phyloP scores from a whole-genome alignment of 2,113 vertebrate genomes.

The Trogon surrucura region DNA sequence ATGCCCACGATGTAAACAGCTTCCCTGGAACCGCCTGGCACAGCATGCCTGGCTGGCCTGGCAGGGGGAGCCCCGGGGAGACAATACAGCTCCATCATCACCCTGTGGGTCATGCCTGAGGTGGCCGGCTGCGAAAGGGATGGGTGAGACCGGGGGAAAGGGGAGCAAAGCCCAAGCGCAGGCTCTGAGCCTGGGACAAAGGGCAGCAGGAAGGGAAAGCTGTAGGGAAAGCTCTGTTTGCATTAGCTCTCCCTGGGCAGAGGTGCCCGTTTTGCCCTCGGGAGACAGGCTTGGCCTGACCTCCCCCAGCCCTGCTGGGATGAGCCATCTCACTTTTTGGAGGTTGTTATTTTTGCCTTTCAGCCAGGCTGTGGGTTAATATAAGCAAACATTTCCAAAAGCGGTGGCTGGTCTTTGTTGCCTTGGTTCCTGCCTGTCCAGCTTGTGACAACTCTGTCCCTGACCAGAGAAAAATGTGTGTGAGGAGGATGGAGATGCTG shows the following conservation, averaged over 20 bases:
- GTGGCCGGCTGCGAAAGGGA: not conserved
- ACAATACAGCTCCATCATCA: not conserved
- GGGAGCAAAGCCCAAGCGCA: not conserved
- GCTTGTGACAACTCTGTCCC: not conserved
- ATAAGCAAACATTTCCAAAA: constrained; percentile 67
- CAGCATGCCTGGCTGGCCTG: not conserved
- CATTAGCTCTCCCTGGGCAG: not conserved
- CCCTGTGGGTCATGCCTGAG: not conserved
- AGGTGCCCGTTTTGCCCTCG: not conserved
- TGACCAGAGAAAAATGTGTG: not conserved
- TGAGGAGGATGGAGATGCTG: constrained; percentile 27
- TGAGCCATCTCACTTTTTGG: not conserved
- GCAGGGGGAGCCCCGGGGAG: not conserved
- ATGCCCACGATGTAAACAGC: not conserved
- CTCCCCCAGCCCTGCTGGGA: not conserved
- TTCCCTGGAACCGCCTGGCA: not conserved
- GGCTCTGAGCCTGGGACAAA: not conserved
- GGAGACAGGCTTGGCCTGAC: not conserved
- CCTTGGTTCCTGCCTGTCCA: constrained; percentile 21
- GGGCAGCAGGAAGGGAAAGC: not conserved
- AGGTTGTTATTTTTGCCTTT: constrained; percentile 68
- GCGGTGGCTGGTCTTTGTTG: not conserved
- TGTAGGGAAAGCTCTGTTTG: not conserved
- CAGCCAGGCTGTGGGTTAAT: constrained; percentile 53
- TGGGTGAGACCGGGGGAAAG: not conserved